These are phyloP conservation scores for Anoplolepis gracilipes DNA, from an alignment of 1,140 invertebrate species.

Conservation along the genomic window DNA sequence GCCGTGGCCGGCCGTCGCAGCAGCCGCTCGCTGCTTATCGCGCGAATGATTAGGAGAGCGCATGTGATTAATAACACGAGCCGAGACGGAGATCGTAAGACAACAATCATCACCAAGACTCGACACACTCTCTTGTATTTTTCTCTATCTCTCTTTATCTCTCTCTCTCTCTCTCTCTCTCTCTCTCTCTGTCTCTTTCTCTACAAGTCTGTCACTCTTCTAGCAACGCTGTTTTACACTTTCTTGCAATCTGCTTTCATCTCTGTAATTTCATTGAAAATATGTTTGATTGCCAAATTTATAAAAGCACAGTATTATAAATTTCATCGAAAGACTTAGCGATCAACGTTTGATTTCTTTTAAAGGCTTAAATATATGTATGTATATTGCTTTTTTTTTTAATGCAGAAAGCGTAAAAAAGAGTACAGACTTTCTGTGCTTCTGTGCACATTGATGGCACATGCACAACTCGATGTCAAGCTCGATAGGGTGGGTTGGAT, in stretches of 20 bases:
- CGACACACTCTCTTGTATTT: constrained; percentile 40
- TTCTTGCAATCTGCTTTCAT: background rate
- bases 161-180: constrained; percentile 33
- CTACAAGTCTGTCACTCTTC: constrained; percentile 17
- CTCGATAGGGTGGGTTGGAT: background rate
- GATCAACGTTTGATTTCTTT: background rate
- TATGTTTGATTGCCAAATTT: background rate
- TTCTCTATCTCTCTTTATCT: constrained; percentile 43
- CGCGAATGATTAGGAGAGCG: constrained; percentile 68
- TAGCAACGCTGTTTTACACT: constrained; percentile 28
- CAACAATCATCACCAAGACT: constrained; percentile 59
- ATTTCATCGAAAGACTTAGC: background rate
- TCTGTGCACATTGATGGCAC: constrained; percentile 56
- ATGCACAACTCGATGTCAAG: background rate
- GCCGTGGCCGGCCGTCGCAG: constrained; percentile 63
- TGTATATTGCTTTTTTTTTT: background rate
- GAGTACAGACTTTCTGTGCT: constrained; percentile 32
- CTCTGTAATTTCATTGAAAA: background rate
- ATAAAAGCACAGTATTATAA: too few species aligned
- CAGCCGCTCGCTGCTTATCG: constrained; percentile 60
- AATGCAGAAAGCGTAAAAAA: constrained; percentile 28
- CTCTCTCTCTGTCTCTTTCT: constrained; percentile 35
- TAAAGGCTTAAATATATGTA: background rate
- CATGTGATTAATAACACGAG: constrained; percentile 56
- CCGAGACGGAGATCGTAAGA: constrained; percentile 66